A percentile compares a stretch with the other conserved stretches of the same genome.
These are phyloP conservation scores for Muscicapa adusta DNA, from an alignment of 2,113 vertebrate species.

Conservation along the genomic window DNA sequence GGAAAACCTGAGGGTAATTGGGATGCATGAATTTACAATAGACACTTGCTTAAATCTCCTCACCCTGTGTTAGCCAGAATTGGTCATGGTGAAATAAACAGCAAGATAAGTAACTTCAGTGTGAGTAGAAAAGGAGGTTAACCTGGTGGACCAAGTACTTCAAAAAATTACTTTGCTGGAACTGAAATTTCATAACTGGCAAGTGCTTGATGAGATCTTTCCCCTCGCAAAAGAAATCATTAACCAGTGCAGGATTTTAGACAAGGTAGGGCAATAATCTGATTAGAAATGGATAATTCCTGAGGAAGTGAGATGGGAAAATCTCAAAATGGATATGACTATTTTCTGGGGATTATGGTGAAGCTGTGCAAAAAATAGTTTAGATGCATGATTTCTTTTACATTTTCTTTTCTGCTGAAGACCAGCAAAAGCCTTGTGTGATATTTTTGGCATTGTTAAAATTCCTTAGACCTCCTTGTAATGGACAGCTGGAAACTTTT, in stretches of 20 bases:
- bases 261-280: neutral
- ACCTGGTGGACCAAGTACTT: neutral
- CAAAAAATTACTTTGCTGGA: neutral
- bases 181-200: neutral
- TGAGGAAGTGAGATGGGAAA: neutral
- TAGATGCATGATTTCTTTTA: neutral
- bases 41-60: neutral
- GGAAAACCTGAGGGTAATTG: neutral
- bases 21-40: neutral
- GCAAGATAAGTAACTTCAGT: neutral
- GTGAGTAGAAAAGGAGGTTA: neutral
- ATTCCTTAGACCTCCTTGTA: neutral
- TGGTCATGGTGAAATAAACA: neutral
- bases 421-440: neutral
- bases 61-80: neutral
- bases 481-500: neutral
- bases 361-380: neutral
- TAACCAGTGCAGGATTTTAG: neutral
- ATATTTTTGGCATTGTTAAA: neutral
- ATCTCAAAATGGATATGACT: neutral
- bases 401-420: neutral
- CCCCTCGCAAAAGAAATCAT: neutral
- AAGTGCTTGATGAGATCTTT: neutral
- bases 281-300: neutral
- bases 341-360: neutral